Percentiles rank a stretch among this genome's conserved stretches.
Evolutionary conservation across 2,113 vertebrate species (phyloP).

Genomic region (Hirundichthys speculiger): DNA sequence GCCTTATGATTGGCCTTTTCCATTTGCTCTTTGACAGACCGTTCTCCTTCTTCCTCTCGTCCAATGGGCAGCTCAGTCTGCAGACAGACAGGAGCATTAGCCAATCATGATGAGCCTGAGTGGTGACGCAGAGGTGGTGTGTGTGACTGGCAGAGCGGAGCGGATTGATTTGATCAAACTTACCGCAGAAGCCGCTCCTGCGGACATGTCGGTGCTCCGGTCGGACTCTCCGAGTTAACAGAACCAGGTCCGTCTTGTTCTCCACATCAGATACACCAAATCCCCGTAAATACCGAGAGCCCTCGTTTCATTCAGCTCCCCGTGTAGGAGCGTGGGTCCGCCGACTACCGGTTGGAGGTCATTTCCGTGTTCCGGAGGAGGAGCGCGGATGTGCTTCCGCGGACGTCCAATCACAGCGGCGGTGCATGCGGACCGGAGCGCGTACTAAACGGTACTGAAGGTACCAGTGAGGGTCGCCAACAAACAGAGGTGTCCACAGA

Average conservation of each 20-base stretch:
- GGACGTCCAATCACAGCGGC: no score
- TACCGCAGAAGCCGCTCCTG: conserved; percentile 46
- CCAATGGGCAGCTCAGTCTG: conserved; percentile 27
- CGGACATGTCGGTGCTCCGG: conserved; percentile 55
- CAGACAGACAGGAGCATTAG: not conserved
- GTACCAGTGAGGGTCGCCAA: no score
- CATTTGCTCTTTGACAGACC: not conserved
- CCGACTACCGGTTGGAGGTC: conserved; percentile 44
- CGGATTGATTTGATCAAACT: conserved; percentile 22
- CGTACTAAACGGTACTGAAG: no score
- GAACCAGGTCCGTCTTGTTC: not conserved
- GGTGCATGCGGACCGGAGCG: no score
- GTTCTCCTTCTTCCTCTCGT: not conserved
- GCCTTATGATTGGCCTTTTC: no score
- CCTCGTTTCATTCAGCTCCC: not conserved
- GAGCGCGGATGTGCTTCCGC: no score
- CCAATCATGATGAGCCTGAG: conserved; percentile 41
- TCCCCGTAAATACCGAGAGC: not conserved
- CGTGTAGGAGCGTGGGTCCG: conserved; percentile 12
- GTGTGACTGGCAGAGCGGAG: no score
- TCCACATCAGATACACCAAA: not conserved
- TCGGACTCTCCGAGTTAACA: not conserved
- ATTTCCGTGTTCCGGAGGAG: conserved; percentile 44
- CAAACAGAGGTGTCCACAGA: no score
- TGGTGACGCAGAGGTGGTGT: no score